Base-by-base conservation (phyloP, 2,113 vertebrate genomes). In the Lophochroa leadbeateri region DNA sequence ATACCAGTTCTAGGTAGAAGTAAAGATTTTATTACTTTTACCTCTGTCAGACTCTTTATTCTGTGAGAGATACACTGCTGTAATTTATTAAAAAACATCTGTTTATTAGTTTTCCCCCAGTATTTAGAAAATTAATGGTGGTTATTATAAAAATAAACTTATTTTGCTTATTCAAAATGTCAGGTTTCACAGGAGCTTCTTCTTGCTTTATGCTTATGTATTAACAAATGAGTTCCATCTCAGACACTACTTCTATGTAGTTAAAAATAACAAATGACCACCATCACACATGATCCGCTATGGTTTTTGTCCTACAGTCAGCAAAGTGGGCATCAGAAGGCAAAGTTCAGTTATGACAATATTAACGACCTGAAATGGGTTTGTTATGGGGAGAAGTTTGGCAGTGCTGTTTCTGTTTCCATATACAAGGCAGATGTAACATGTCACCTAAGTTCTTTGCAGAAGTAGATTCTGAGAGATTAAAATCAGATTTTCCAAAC, bases 101-200 rank as follows among this genome's bases (percentile, higher is more conserved):
- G 53, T 52, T 80, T 49, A 57, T 2, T 61, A 0, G 19, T 52
- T 77, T 61, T 1, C 1, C 4, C 20, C 61, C 18, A 41, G 1
- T 63, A 88, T 52, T 87, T 61, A 25, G 53, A 68, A 84, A 79
- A 18, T 15, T 16, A 57, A 52, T 13, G 28, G 7, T 39, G 24
- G 78, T 65, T 49, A 69, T 19, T 44, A 67, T 17, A 27, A 86
- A 58, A 13, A 70, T 23, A 33, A 87, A 60, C 14, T 50, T 28
- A 28, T 47, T 79, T 41, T 57, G 27, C 31, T 49, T 71, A 17
- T 60, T 76, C 49, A 72, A 33, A 91, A 65, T 28, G 2, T 29
- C 60, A 52, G 28, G 58, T 39, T 68, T 82, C 33, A 24, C 49
- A 50, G 61, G 28, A 67, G 35, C 7, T 5, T n/a, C 3, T 7